Evolutionary conservation across 2,797 vertebrate species (phyloP), one percentile per base, ranked within the genome.

Genomic region (Cossypha dichroa): DNA sequence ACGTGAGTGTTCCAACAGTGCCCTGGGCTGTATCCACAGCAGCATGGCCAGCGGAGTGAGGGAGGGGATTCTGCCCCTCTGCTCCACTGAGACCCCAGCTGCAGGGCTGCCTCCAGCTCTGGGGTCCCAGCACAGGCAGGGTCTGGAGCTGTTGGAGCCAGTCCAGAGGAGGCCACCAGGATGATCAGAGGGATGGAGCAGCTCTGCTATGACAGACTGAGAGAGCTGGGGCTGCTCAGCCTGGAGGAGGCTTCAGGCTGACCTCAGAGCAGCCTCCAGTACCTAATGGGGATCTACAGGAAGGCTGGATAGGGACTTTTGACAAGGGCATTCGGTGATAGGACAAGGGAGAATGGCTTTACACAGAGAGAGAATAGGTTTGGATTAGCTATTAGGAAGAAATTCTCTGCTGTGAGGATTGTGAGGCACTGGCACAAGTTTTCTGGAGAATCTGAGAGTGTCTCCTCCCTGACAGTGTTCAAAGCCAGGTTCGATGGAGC

Each of bases 11-110:
- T 33, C 15, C 55, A 68, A 0, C 6, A 14, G 11, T 28, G 26
- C 20, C n/a, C 43, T 68, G 43, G 25, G 9, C 43, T 68, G 29
- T 2, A 40, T 15, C 29, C 69, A 63, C 34, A 69, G 18, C 29
- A 51, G 3, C 1, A 9, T 0, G 0, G 33, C 1, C 75, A 85
- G 33, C 13, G 55, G 13, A 15, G 33, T 1, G 5, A 34, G 15
- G 14, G 5, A 28, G n/a, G 29, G 14, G 36, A 40, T 45, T 28
- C 43, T 80, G 8, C 7, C 11, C 12, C 21, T 40, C 34, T 62
- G n/a, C 31, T 43, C 22, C 31, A 6, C 1, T 23, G 10, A 51
- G 36, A 59, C 3, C 33, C 28, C 25, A 38, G 12, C 43, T n/a
- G 28, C 10, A 56, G 26, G 0, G 31, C n/a, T 67, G 41, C 15